phyloP scores from a whole-genome alignment of 2,888 invertebrate species.

The Eilema caniola region DNA sequence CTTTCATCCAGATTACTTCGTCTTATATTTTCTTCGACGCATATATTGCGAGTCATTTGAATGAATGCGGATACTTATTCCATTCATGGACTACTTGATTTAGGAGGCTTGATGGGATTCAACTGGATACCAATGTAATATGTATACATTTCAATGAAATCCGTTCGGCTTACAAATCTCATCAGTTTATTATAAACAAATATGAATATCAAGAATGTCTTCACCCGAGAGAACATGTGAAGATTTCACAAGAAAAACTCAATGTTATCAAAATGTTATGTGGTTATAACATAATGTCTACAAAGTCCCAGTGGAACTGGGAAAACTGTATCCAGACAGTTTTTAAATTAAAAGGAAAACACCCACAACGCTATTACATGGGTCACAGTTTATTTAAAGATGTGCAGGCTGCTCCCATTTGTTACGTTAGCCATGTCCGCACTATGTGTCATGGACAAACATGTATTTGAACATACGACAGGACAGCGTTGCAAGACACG shows the following conservation, averaged over 20 bases:
- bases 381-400: constrained; percentile 1
- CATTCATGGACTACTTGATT: background rate
- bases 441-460: constrained; percentile 12
- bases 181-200: too few relatives aligned
- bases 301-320: background rate
- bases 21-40: background rate
- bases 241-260: too few relatives aligned
- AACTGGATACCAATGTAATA: background rate
- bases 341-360: constrained; percentile 8
- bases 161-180: too few relatives aligned
- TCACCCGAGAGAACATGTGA: background rate
- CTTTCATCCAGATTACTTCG: background rate
- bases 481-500: constrained; percentile 15
- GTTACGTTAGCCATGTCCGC: constrained; percentile 14
- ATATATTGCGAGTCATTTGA: background rate
- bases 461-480: constrained; percentile 15
- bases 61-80: background rate
- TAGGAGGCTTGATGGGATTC: background rate
- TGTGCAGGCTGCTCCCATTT: constrained; percentile 8
- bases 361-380: background rate
- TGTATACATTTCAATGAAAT: background rate
- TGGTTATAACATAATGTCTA: too few relatives aligned
- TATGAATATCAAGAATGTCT: background rate
- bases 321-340: background rate
- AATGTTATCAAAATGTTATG: too few relatives aligned